Percentiles rank a stretch among this genome's conserved stretches.
phyloP scores from a whole-genome alignment of 2,888 invertebrate species.

The Laspeyria flexula region DNA sequence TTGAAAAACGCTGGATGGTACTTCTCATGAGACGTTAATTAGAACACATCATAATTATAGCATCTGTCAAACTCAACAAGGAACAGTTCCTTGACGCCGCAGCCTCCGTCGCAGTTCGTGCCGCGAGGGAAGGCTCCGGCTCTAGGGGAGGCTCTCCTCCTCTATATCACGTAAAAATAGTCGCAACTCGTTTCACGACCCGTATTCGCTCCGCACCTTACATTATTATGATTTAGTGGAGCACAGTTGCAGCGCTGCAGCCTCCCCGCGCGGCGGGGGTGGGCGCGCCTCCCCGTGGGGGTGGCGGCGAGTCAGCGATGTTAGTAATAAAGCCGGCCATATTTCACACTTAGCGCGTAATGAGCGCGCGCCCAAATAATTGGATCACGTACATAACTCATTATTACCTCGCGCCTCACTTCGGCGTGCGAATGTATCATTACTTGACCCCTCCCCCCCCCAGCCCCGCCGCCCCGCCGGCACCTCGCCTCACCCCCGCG shows the following conservation, averaged over 20 bases:
- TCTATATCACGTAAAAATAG: constrained; percentile 47
- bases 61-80: constrained; percentile 6
- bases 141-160: constrained; percentile 22
- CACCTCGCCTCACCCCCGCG: constrained; percentile 11
- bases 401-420: constrained; percentile 85
- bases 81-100: constrained; percentile 24
- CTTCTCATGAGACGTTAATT: not conserved
- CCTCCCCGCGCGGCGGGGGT: constrained; percentile 29
- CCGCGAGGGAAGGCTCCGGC: constrained; percentile 13
- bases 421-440: constrained; percentile 81
- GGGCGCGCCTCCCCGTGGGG: constrained; percentile 18
- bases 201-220: constrained; percentile 67
- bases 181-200: constrained; percentile 48
- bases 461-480: constrained; percentile 18
- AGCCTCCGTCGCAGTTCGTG: constrained; percentile 23
- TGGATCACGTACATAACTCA: constrained; percentile 87
- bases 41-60: not conserved
- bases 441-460: constrained; percentile 54
- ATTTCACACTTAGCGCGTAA: constrained; percentile 87
- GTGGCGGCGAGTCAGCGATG: constrained; percentile 69
- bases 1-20: not conserved
- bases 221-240: constrained; percentile 82
- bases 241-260: constrained; percentile 78
- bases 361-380: constrained; percentile 87
- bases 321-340: constrained; percentile 84